These are phyloP conservation scores for Sinohyriopsis cumingii DNA, from an alignment of 2,888 invertebrate species.

Conservation along the genomic window DNA sequence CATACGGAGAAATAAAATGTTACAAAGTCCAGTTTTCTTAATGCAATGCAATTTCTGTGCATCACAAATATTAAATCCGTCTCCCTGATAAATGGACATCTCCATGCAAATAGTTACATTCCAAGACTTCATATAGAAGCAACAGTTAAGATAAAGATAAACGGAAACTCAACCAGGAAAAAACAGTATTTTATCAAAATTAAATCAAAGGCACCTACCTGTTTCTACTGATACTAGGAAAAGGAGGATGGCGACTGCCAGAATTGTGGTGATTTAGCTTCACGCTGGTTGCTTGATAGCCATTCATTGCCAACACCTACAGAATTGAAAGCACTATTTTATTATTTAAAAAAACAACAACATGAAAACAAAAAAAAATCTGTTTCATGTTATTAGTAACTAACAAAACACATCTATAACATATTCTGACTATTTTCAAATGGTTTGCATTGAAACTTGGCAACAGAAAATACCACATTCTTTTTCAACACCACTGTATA, in stretches of 20 bases:
- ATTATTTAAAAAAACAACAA: background rate
- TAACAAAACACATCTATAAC: background rate
- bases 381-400: background rate
- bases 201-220: constrained; percentile 13
- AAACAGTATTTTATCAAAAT: background rate
- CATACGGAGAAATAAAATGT: too few relatives aligned
- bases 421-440: background rate
- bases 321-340: constrained; percentile 8
- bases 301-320: constrained; percentile 62
- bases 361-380: background rate
- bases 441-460: too few relatives aligned
- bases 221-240: constrained; percentile 42
- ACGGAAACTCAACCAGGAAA: too few relatives aligned
- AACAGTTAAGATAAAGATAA: too few relatives aligned
- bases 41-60: too few relatives aligned
- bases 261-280: constrained; percentile 37
- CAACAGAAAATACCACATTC: too few relatives aligned
- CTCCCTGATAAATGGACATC: too few relatives aligned
- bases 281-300: constrained; percentile 60
- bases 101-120: too few relatives aligned
- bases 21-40: too few relatives aligned
- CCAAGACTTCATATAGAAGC: too few relatives aligned
- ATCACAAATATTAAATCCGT: too few relatives aligned
- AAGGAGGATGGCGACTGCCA: constrained; percentile 12
- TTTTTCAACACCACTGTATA: too few relatives aligned